Conservation (phyloP, 2,888 invertebrate species). For the Clivina fossor region DNA sequence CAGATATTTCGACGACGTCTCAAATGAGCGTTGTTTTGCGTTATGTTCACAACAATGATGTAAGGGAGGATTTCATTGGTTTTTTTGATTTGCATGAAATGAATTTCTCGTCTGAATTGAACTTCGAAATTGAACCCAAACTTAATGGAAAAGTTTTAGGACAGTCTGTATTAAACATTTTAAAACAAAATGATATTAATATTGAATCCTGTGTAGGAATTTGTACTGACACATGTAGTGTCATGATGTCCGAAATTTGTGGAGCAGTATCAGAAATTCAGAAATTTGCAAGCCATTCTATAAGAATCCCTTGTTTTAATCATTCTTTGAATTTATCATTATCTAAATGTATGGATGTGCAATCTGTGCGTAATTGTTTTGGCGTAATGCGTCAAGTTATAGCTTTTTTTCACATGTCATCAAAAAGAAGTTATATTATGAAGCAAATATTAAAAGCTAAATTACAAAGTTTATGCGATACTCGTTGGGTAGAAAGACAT, state of each 20-base stretch:
- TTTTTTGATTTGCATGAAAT: not conserved
- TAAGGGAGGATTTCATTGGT: not conserved
- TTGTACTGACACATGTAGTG: not conserved
- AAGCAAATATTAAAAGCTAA: too few species aligned
- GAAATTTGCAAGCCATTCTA: not conserved
- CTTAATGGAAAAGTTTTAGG: not conserved
- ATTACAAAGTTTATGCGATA: too few species aligned
- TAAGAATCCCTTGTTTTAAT: not conserved
- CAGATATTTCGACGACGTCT: not conserved
- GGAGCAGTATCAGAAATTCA: conserved; percentile 1
- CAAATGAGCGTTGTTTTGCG: not conserved
- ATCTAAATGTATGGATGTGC: not conserved
- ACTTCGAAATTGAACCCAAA: conserved; percentile 2
- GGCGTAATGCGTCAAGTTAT: too few species aligned
- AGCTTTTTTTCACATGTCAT: too few species aligned
- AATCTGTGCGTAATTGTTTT: too few species aligned
- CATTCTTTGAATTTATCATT: not conserved
- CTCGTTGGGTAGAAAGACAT: too few species aligned
- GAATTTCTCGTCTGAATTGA: not conserved
- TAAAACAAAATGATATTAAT: not conserved
- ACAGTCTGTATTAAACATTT: conserved; percentile 2
- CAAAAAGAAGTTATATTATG: too few species aligned
- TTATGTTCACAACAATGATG: not conserved
- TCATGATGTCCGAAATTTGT: not conserved
- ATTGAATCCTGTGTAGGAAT: not conserved